Base-by-base conservation (phyloP, 2,113 vertebrate genomes). In the Tachysurus vachellii region DNA sequence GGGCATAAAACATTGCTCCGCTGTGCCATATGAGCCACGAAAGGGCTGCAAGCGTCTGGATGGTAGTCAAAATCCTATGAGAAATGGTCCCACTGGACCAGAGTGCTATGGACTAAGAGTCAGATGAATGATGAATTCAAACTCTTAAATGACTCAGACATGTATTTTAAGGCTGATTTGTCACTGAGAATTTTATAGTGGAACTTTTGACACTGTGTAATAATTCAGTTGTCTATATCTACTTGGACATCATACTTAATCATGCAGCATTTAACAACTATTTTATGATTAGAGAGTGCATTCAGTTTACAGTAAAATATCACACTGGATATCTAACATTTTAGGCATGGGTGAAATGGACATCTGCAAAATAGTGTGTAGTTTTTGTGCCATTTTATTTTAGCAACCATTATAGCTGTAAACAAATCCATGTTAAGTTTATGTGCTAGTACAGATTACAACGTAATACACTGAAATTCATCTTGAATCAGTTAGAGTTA, bases 1-100 rank as follows among this genome's bases (percentile, higher is more conserved):
- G 88, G 64, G 88, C 73, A 86, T 61, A 26, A 82, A 89, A n/a
- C 85, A 83, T 82, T 89, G 71, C 76, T 86, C 62, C 76, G 70
- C 80, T 64, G 85, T 86, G 85, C 80, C 88, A 89, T 89, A 89
- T 23, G 80, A 77, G 44, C 64, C 85, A 44, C 85, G 19, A 81
- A 61, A 71, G 88, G 88, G 62, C 53, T 79, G 80, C 23, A 54
- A 86, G 73, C n/a, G 80, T 68, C 53, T 73, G 56, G 21, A 28
- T 86, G 85, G 75, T 81, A 89, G 61, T 83, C 81, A 66, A 79
- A 62, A 71, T 83, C 54, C n/a, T 83, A 88, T 81, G 85, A 86
- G 61, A 54, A 83, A 75, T 57, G 77, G 61, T 89, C 85, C 75
- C 57, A 73, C 59, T 31, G 81, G 85, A 77, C 73, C 44, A 50